phyloP scores from a whole-genome alignment of 2,113 vertebrate genomes.

The Sciurus niger region DNA sequence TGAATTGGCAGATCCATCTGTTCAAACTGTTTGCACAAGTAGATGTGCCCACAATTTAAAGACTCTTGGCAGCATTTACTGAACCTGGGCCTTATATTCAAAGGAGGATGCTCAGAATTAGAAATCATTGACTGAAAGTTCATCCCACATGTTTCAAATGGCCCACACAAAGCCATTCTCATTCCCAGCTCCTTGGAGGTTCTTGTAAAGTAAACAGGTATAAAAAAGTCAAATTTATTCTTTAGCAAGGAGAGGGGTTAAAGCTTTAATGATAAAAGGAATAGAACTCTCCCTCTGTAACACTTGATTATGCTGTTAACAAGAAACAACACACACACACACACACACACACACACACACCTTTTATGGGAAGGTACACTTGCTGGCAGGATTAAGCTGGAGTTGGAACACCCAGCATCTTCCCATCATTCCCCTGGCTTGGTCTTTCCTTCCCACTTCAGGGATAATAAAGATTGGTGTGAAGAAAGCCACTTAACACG shows the following conservation, averaged over 20 bases:
- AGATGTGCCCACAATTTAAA: background rate
- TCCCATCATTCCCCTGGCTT: background rate
- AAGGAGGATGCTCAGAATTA: background rate
- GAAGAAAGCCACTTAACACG: background rate
- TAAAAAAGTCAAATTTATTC: background rate
- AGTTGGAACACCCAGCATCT: background rate
- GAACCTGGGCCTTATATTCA: background rate
- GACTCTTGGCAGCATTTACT: background rate
- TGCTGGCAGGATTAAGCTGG: background rate
- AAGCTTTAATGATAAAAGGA: constrained; percentile 8
- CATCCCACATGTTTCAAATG: background rate
- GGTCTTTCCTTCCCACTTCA: background rate
- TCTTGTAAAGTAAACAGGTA: background rate
- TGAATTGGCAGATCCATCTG: background rate
- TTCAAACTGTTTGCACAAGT: background rate
- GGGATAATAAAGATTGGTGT: background rate
- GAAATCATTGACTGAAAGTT: background rate
- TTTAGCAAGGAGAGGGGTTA: background rate
- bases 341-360: background rate
- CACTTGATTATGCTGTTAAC: background rate
- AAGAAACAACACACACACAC: background rate
- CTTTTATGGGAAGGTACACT: background rate
- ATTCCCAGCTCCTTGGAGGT: background rate
- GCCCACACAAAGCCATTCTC: background rate
- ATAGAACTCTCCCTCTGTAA: background rate